Percentiles rank a stretch among this genome's conserved stretches.
phyloP scores from a whole-genome alignment of 1,140 invertebrate species.

The Spodoptera litura region DNA sequence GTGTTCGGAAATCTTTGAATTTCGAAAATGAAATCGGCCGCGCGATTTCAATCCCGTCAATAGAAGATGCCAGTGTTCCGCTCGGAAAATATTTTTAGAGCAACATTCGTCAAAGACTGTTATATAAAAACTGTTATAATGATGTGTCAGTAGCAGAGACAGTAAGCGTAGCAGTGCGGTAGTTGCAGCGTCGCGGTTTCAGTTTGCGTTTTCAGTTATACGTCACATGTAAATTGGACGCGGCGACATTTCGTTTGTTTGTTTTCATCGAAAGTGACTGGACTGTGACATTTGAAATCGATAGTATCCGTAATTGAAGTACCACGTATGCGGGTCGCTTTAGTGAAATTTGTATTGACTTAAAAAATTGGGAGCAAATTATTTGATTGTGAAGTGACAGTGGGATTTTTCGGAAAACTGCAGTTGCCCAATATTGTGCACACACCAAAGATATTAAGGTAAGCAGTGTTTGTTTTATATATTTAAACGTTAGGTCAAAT shows the following conservation, averaged over 20 bases:
- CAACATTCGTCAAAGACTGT: conserved; percentile 34
- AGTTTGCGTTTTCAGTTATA: conserved; percentile 76
- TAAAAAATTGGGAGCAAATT: conserved; percentile 50
- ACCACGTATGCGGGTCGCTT: conserved; percentile 59
- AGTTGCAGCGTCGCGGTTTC: conserved; percentile 55
- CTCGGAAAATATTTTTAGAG: conserved; percentile 46
- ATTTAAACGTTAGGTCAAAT: conserved; percentile 13
- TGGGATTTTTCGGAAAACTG: conserved; percentile 66
- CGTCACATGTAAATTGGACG: conserved; percentile 60
- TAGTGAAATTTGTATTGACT: conserved; percentile 57
- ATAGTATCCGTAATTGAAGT: conserved; percentile 63
- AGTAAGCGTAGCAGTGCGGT: conserved; percentile 60
- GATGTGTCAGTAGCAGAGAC: conserved; percentile 54
- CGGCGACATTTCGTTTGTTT: conserved; percentile 57
- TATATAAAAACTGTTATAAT: conserved; percentile 51
- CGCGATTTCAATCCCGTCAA: conserved; percentile 55
- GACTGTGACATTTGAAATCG: conserved; percentile 77
- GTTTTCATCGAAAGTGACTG: conserved; percentile 74
- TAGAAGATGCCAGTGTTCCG: conserved; percentile 50
- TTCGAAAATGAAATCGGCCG: conserved; percentile 70
- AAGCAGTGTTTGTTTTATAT: conserved; percentile 54
- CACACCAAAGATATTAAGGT: conserved; percentile 78
- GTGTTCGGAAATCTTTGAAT: conserved; percentile 53
- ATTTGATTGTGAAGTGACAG: conserved; percentile 74
- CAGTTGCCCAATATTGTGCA: conserved; percentile 46